Evolutionary conservation across 2,888 invertebrate genomes (phyloP), one percentile per base, ranked within the genome.

Genomic region (Sisyra terminalis): DNA sequence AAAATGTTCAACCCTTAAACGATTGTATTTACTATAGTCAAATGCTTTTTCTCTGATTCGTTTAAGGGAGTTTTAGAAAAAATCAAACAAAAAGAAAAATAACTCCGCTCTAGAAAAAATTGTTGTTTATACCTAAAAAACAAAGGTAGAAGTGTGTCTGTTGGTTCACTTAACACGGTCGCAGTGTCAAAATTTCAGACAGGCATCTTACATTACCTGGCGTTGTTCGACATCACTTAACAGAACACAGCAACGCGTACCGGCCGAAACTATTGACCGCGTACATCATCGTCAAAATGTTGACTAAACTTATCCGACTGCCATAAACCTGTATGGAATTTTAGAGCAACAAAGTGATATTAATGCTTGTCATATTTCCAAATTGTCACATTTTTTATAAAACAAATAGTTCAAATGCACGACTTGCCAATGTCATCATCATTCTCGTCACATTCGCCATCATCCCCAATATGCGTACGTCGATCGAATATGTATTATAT

Each of bases 321-420:
- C 41, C 41, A 41, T 34, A 41, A 34, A 41, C 41, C 41, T 41
- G 41, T 34, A 18, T 41, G 15, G 18, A 29, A 40, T 40, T 41
- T 15, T 41, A 34, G 37, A 37, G 37, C 18, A 37, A 37, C 37
- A 37, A 18, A 37, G 16, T 37, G 17, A 37, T 37, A 37, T 18
- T 37, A 37, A 17, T 37, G n/a, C 17, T 37, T 18, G 37, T 37
- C 17, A 17, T 17, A 16, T 37, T 37, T 18, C 11, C 11, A 37
- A 37, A 37, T 31, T 31, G 11, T 3, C 24, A 24, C 24, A 24
- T 24, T 24, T 24, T 24, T 24, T 24, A 5, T 24, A 5, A n/a
- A n/a, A n/a, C 7, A 24, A 24, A 24, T 24, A 7, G 24, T n/a
- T n/a, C n/a, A n/a, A 24, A 24, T 24, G 24, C 24, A 24, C 24